Conservation (phyloP, 2,797 vertebrate species). For the Triplophysa bombifrons region DNA sequence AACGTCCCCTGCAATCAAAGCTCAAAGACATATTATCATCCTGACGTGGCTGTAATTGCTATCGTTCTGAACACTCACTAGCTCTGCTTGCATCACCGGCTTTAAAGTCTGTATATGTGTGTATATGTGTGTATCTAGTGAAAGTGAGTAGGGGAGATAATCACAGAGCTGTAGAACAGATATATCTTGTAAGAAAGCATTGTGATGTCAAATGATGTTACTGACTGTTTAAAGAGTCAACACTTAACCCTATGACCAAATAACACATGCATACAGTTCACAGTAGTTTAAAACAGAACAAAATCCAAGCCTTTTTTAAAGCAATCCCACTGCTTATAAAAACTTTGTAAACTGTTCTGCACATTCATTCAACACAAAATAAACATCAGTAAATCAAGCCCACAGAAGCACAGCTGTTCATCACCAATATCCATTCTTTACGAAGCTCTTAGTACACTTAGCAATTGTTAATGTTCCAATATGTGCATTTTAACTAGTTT, state of each 20-base stretch:
- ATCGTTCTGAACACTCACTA: constrained; percentile 21
- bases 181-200: not conserved
- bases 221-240: not conserved
- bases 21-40: constrained; percentile 33
- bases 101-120: not conserved
- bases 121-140: not conserved
- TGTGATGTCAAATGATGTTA: constrained; percentile 16
- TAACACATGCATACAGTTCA: not conserved
- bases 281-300: not conserved
- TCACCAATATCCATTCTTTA: not conserved
- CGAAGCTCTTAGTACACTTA: not conserved
- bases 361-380: not conserved
- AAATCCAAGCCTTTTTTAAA: constrained; percentile 63
- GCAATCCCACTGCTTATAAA: constrained; percentile 54
- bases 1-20: constrained; percentile 28
- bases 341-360: not conserved
- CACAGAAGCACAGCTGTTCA: not conserved
- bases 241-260: not conserved
- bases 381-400: not conserved
- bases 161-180: not conserved
- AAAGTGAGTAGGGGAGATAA: not conserved
- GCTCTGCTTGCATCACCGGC: constrained; percentile 13
- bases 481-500: no score
- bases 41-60: constrained; percentile 19
- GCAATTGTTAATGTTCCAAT: not conserved